Base-by-base conservation (phyloP, 2,797 vertebrate genomes). In the Sciaenops ocellatus region DNA sequence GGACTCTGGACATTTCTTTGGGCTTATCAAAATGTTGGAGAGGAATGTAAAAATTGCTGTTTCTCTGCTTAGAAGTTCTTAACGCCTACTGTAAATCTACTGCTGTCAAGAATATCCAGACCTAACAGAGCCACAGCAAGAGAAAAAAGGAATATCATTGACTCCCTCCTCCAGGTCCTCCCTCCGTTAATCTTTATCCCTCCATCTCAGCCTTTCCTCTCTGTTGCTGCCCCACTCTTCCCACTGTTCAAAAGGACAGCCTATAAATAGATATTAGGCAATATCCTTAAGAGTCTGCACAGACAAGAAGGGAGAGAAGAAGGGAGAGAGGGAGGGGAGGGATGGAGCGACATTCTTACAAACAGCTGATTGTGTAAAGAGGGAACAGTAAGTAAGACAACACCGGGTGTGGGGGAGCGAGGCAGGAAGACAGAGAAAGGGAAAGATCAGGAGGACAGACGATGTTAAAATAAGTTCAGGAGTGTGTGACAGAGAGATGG, bases 251-350 rank as follows among this genome's bases (percentile, higher is more conserved):
- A 93, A 90, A 90, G 85, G 87, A 90, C 85, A 82, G 72, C 64
- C 92, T 95, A 94, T 94, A 93, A 94, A 95, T 95, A 95, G 90
- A 91, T 91, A 90, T 93, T 91, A 91, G 90, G 91, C 92, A 92
- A 93, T 94, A 92, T 94, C 89, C 90, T 94, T 94, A 93, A 93
- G 89, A 93, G 88, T 93, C 87, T 89, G 84, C 85, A 61, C 47
- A 64, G 84, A 62, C 89, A 73, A 82, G 60, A 63, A 69, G 77
- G 65, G 69, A 84, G 69, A 41, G 50, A 77, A 51, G 48, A 76
- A 72, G 78, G 50, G 64, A 55, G 41, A 57, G 55, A 51, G 11
- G 51, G n/a, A 62, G 28, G 59, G 79, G 62, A 76, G 69, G 66
- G 85, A 89, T 75, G 80, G 75, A 89, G 83, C 34, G 67, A 78